Base-by-base conservation (phyloP, 92 coral and sea anemone species). In the Porites rus region DNA sequence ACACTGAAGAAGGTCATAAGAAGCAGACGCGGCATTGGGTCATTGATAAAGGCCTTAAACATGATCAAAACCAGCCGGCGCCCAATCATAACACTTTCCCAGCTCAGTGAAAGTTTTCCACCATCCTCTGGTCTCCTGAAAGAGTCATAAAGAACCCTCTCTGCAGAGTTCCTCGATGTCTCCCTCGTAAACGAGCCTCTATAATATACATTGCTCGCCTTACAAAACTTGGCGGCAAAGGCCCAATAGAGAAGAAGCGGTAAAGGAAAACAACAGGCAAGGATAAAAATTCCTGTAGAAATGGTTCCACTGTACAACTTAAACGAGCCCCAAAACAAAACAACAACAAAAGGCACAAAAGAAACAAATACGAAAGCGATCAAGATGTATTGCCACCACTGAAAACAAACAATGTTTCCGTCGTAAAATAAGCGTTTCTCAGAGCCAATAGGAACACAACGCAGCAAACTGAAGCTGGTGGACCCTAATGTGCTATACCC, bases 361-460 rank as follows among this genome's bases (percentile, higher is more conserved):
- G 83, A 78, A 38, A 92, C 77, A 52, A 72, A 72, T 54, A 77
- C 81, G 60, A 92, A 88, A 14, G 52, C 88, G 74, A 88, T 75
- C 18, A 86, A 74, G 21, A 77, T 20, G 51, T 92, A 90, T 84
- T 94, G 98, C 95, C 79, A 94, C 95, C 95, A 90, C 54, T 85
- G 94, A 24, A 80, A 94, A 77, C 96, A 94, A 53, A 63, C 60
- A 84, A 92, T 82, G 9, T 82, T 75, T 75, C 91, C 98, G 80
- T 82, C 67, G 79, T 66, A 83, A 61, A 94, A 94, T 91, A 93
- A 80, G 31, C 95, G 81, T 14, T 54, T 46, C 20, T 79, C 87
- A 12, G 88, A 77, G 52, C 77, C 82, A 51, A 94, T 61, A 65
- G 90, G 74, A 50, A 86, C 90, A 59, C 98, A 94, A 21, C 68